Percentiles rank a stretch among this genome's conserved stretches.
Conservation (phyloP, 2,113 vertebrate species). For the Crypturellus undulatus region DNA sequence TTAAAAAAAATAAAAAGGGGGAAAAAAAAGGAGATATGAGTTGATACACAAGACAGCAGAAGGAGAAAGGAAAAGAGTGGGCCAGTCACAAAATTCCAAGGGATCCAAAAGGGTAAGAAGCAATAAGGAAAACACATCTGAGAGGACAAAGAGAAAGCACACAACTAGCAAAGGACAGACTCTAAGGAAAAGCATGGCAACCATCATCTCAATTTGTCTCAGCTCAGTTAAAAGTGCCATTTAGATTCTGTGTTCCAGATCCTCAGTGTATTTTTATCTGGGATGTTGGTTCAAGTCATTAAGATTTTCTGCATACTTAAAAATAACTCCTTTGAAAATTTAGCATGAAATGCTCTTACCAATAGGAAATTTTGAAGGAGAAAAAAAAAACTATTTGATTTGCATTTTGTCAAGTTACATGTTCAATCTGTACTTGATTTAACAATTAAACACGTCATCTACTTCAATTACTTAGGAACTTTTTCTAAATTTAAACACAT, state of each 20-base stretch:
- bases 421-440: background rate
- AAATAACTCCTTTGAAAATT: conserved; percentile 66
- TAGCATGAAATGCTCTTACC: conserved; percentile 54
- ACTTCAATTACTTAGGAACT: background rate
- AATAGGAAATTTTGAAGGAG: conserved; percentile 22
- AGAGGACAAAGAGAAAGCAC: conserved; percentile 24
- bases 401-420: background rate
- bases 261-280: conserved; percentile 69
- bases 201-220: conserved; percentile 63
- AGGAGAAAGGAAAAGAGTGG: background rate
- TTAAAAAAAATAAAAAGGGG: background rate
- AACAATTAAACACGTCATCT: background rate
- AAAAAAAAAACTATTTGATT: background rate
- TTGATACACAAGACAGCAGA: background rate
- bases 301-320: conserved; percentile 70
- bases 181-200: conserved; percentile 56
- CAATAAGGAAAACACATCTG: conserved; percentile 28
- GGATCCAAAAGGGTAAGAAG: background rate
- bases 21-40: background rate
- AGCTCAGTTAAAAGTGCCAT: conserved; percentile 58
- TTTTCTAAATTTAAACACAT: background rate
- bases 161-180: conserved; percentile 31
- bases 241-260: conserved; percentile 73
- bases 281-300: conserved; percentile 72
- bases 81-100: background rate